Base-by-base conservation (phyloP, 2,113 vertebrate species). In the Jacana jacana region DNA sequence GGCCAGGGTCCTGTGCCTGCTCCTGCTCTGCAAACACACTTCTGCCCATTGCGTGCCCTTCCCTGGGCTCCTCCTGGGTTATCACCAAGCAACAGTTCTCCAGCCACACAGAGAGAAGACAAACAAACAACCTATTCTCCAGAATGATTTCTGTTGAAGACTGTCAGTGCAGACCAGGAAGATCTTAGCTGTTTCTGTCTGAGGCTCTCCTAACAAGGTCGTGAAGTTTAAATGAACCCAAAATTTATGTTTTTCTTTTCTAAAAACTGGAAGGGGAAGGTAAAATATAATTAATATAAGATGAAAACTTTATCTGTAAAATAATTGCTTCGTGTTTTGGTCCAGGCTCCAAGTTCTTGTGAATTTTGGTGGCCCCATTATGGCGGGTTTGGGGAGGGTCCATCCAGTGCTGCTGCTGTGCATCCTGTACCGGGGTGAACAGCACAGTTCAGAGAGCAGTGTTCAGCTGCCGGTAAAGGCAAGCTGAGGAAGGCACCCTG, bases 61-160 rank as follows among this genome's bases (percentile, higher is more conserved):
- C 58, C 40, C 51, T 0, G 1, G 10, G 8, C 39, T 46, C 63
- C 68, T 68, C 64, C 81, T 10, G 55, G 44, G 35, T 4, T 30
- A 9, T 7, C 85, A 11, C 9, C 0, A 0, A 71, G 57, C 19
- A 18, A 61, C 63, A 27, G n/a, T 4, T 33, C 42, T 20, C 33
- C 82, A 51, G 55, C 49, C 7, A 0, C 0, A 7, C 0, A 6
- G 8, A 40, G 57, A 46, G 33, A 17, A 37, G 49, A 1, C 35
- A 55, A 31, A 25, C 17, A 7, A 0, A 7, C 31, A 37, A 13
- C 48, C 33, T 28, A 1, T 28, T 15, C 46, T 16, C 39, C 6
- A 54, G 42, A 42, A 15, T 40, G 42, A 17, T 17, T 69, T 24
- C 78, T 17, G 4, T 15, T 33, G 4, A 25, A 55, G 35, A 11